These are phyloP conservation scores for Rhadinocentrus ornatus DNA, from an alignment of 2,797 vertebrate genomes.

Conservation along the genomic window DNA sequence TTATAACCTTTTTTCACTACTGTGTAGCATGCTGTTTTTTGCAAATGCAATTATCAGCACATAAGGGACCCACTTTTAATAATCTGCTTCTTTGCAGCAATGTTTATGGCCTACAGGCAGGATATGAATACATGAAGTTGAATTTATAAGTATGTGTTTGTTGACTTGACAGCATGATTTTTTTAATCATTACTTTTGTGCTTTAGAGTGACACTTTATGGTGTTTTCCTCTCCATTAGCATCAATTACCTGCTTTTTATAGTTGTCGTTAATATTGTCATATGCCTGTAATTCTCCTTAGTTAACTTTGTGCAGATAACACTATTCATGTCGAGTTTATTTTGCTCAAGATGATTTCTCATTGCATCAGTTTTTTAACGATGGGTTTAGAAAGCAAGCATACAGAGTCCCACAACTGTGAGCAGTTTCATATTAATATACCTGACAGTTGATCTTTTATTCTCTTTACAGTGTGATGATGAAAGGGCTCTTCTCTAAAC, in stretches of 20 bases:
- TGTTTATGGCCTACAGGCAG: constrained; percentile 31
- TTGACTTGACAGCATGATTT: constrained; percentile 1
- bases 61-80: constrained; percentile 27
- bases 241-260: constrained; percentile 4
- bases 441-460: constrained; percentile 54
- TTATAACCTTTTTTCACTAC: constrained; percentile 50
- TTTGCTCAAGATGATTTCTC: constrained; percentile 22
- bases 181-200: constrained; percentile 1
- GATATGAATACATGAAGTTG: constrained; percentile 8
- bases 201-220: neutral
- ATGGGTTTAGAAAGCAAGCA: constrained; percentile 1
- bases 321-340: constrained; percentile 4
- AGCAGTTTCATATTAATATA: constrained; percentile 24
- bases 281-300: neutral
- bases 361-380: constrained; percentile 6
- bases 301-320: constrained; percentile 8
- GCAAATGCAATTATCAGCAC: constrained; percentile 37
- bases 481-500: constrained; percentile 60
- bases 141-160: constrained; percentile 9
- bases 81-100: constrained; percentile 18
- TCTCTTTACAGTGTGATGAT: constrained; percentile 65
- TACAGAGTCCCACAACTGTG: constrained; percentile 8
- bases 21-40: constrained; percentile 32
- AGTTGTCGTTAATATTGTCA: constrained; percentile 17
- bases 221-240: neutral